Evolutionary conservation across 2,888 invertebrate genomes (phyloP).

Genomic region (Danaus chrysippus): DNA sequence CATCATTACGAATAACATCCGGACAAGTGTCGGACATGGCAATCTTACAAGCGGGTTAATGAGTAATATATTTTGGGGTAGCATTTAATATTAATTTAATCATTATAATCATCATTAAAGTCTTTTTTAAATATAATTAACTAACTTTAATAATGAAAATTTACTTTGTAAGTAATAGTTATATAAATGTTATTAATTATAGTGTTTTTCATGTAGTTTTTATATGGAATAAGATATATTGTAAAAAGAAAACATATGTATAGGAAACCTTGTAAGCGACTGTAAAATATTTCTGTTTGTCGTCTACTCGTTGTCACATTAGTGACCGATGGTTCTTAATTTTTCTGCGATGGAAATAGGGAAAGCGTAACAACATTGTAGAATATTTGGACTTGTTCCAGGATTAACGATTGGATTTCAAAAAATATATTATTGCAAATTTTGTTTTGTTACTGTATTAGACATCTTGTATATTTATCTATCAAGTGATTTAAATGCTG

Average conservation of each 20-base stretch:
- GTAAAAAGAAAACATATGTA: conserved; percentile 15
- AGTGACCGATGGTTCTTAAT: conserved; percentile 78
- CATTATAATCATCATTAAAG: not conserved
- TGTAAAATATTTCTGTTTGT: conserved; percentile 75
- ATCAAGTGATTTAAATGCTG: too few species aligned
- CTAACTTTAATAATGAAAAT: too few species aligned
- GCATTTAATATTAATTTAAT: conserved; percentile 21
- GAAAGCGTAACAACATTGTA: conserved; percentile 74
- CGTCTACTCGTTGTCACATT: conserved; percentile 73
- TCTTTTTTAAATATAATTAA: too few species aligned
- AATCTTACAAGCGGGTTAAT: conserved; percentile 22
- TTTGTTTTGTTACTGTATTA: not conserved
- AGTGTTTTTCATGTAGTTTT: not conserved
- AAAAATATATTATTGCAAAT: conserved; percentile 54
- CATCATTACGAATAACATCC: conserved; percentile 23
- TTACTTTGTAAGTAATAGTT: too few species aligned
- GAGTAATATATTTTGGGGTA: conserved; percentile 18
- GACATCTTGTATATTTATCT: too few species aligned
- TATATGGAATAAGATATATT: not conserved
- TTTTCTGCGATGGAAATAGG: conserved; percentile 77
- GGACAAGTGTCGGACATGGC: conserved; percentile 29
- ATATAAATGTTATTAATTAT: not conserved
- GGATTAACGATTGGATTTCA: conserved; percentile 70
- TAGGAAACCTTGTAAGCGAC: conserved; percentile 65
- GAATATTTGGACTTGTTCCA: conserved; percentile 68